These are phyloP conservation scores for Patella vulgata DNA, from an alignment of 1,140 invertebrate genomes.

Conservation along the genomic window DNA sequence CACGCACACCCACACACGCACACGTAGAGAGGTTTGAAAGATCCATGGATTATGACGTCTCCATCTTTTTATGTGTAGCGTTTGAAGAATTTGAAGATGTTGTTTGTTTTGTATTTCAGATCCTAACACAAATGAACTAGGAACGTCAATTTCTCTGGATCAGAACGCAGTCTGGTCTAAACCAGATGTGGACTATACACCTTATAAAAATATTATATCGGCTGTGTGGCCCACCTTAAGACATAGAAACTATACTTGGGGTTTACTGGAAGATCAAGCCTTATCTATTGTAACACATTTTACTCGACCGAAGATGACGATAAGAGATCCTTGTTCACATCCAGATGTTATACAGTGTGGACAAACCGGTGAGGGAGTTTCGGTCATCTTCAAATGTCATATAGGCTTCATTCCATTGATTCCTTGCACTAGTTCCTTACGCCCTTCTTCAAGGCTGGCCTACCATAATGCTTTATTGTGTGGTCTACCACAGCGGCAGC, in stretches of 20 bases:
- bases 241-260: conserved; percentile 40
- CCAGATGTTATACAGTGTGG: conserved; percentile 28
- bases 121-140: conserved; percentile 4
- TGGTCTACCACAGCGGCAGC: too few relatives aligned
- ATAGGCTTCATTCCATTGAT: too few relatives aligned
- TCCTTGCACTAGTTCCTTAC: too few relatives aligned
- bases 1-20: too few relatives aligned
- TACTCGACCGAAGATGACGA: not conserved
- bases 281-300: conserved; percentile 31
- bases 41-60: too few relatives aligned
- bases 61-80: too few relatives aligned
- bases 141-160: conserved; percentile 17
- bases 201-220: conserved; percentile 42
- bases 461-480: too few relatives aligned
- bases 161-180: conserved; percentile 32
- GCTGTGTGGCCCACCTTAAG: conserved; percentile 47
- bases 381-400: too few relatives aligned
- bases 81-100: too few relatives aligned
- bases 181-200: conserved; percentile 41
- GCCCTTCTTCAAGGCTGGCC: too few relatives aligned
- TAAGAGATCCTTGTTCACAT: conserved; percentile 36
- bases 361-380: conserved; percentile 15
- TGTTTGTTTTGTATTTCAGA: too few relatives aligned
- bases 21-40: too few relatives aligned
- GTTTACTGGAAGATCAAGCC: conserved; percentile 27